Base-by-base conservation (phyloP, 2,113 vertebrate species). In the Ochotona curzoniae region DNA sequence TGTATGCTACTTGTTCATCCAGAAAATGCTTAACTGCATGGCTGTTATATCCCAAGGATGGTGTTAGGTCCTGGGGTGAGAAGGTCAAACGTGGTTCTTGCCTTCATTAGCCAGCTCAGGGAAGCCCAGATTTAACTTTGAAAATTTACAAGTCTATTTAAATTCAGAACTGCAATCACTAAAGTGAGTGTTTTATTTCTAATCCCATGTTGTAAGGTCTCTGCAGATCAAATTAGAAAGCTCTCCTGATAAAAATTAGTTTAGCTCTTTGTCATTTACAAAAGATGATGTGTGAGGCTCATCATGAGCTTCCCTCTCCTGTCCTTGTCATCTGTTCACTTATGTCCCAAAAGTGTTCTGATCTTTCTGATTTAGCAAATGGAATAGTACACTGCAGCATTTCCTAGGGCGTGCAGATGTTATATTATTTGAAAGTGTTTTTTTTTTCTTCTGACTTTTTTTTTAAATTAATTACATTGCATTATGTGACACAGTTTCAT, bases 221-320 rank as follows among this genome's bases (percentile, higher is more conserved):
- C 5, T 54, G 61, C 17, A 90, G 23, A 73, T 81, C 28, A 80
- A 51, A 32, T 75, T 71, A 25, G 71, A 13, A 75, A 66, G 44
- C 25, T 82, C 12, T 47, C 1, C 51, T 93, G 8, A 25, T 83
- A 64, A 79, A 89, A 91, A 91, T 82, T 76, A 71, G 79, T 83
- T 80, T 17, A 76, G 44, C 21, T 88, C 38, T 81, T 86, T 20
- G 6, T 57, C 94, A 20, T 54, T 74, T 93, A 88, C 51, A 84
- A 14, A 93, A 35, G 64, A 28, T 28, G 35, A 57, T 63, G 21
- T 21, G 5, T 63, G 21, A 61, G n/a, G 28, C 80, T 89, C 13
- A 79, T 26, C 0, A 0, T 35, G 1, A n/a, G 82, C 30, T 44
- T 17, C 35, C 25, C 4, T 7, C 8, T 20, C 69, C 20, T 73